These are phyloP conservation scores for Camponotus pennsylvanicus DNA, from an alignment of 1,140 invertebrate species.

Conservation along the genomic window DNA sequence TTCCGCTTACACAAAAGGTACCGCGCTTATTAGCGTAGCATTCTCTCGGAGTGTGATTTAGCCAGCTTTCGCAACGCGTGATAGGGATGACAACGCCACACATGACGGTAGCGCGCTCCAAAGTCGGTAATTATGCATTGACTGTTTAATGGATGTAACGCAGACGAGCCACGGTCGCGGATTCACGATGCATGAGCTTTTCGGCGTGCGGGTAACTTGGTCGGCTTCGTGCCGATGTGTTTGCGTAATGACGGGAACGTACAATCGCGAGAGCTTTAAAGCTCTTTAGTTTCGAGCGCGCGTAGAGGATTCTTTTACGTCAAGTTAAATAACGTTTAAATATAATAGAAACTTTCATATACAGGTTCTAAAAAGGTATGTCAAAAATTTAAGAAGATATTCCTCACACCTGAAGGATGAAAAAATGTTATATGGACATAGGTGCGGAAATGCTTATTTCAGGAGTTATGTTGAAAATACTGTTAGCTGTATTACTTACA, in stretches of 20 bases:
- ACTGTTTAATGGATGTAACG: constrained; percentile 50
- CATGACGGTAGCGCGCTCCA: constrained; percentile 53
- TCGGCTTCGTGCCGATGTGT: not conserved
- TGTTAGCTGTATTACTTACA: too few relatives aligned
- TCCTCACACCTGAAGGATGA: too few relatives aligned
- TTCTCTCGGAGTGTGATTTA: constrained; percentile 7
- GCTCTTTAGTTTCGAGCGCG: too few relatives aligned
- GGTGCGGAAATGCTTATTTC: too few relatives aligned
- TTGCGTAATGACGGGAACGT: not conserved
- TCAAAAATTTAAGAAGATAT: too few relatives aligned
- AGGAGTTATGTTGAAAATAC: too few relatives aligned
- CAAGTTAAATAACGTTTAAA: too few relatives aligned
- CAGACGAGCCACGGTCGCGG: not conserved
- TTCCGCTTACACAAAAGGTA: constrained; percentile 31
- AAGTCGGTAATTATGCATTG: constrained; percentile 56
- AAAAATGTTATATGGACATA: too few relatives aligned
- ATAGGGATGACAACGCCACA: constrained; percentile 38
- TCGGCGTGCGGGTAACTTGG: constrained; percentile 8
- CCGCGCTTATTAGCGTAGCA: constrained; percentile 2
- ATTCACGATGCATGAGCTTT: constrained; percentile 28
- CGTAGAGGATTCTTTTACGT: not conserved
- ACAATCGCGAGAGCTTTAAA: not conserved
- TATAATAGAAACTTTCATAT: too few relatives aligned
- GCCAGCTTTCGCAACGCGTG: not conserved
- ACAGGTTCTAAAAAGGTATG: too few relatives aligned